These are phyloP conservation scores for Euschistus heros DNA, from an alignment of 1,140 invertebrate species.

Conservation along the genomic window DNA sequence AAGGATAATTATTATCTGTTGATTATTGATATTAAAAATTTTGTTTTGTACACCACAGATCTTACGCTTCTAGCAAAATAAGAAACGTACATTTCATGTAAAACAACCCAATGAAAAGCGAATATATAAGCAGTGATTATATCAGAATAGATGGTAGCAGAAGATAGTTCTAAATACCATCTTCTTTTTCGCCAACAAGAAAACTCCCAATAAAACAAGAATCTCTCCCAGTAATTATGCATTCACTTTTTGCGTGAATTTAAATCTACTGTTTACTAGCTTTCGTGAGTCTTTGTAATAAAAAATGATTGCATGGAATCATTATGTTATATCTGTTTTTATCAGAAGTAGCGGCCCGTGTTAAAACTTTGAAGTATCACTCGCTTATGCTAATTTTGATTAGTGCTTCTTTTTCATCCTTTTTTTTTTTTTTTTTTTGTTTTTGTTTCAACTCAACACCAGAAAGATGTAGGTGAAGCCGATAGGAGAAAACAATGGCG, in stretches of 20 bases:
- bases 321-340: slow-evolving; percentile 22
- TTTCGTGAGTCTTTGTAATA: slow-evolving; percentile 15
- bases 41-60: too few relatives aligned
- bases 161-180: too few relatives aligned
- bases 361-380: slow-evolving; percentile 20
- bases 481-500: not conserved
- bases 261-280: slow-evolving; percentile 9
- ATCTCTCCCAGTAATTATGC: not conserved
- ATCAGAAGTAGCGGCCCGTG: slow-evolving; percentile 12
- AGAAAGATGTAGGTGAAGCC: not conserved
- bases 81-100: too few relatives aligned
- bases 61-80: too few relatives aligned
- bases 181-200: too few relatives aligned
- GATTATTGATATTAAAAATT: too few relatives aligned
- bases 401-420: not conserved
- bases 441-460: not conserved
- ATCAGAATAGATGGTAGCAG: too few relatives aligned
- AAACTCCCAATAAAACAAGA: not conserved
- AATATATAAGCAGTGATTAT: too few relatives aligned
- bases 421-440: not conserved
- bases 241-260: slow-evolving; percentile 21
- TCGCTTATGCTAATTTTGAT: slow-evolving; percentile 17
- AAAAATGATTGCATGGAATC: slow-evolving; percentile 20
- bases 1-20: too few relatives aligned
- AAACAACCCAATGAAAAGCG: too few relatives aligned